These are phyloP conservation scores for Lampris incognitus DNA, from an alignment of 2,113 vertebrate species.

Conservation along the genomic window DNA sequence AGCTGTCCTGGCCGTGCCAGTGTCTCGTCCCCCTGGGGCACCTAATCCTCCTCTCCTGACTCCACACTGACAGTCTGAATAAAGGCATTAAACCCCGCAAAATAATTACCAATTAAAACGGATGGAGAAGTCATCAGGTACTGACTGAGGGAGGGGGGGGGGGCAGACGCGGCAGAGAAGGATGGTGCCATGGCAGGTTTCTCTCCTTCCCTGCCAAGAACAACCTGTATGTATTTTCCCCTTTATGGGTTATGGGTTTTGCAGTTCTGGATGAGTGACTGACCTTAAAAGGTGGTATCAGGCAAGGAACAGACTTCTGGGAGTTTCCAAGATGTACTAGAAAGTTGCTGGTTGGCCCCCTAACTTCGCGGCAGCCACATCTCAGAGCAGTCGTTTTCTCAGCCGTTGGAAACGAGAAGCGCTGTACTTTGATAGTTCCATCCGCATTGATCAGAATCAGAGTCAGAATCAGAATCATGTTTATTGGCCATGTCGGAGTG, in stretches of 20 bases:
- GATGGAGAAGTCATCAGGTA: conserved; percentile 84
- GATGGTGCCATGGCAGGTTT: conserved; percentile 67
- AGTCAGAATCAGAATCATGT: no score
- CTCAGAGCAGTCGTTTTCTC: conserved; percentile 60
- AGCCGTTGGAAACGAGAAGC: conserved; percentile 56
- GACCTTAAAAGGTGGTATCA: conserved; percentile 80
- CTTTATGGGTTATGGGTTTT: conserved; percentile 77
- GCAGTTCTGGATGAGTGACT: conserved; percentile 80
- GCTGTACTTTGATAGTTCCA: conserved; percentile 59
- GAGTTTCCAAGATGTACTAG: conserved; percentile 68
- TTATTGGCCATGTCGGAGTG: no score
- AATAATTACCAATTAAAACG: conserved; percentile 87
- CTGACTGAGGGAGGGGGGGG: conserved; percentile 64
- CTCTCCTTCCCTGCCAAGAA: conserved; percentile 75
- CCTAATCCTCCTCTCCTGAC: conserved; percentile 86
- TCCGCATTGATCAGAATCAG: conserved; percentile 25
- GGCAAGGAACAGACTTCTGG: conserved; percentile 75
- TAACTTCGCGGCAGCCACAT: conserved; percentile 62
- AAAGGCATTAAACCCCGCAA: conserved; percentile 85
- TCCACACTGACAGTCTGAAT: conserved; percentile 88
- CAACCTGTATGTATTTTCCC: conserved; percentile 78
- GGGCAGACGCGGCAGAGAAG: conserved; percentile 63
- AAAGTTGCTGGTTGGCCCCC: conserved; percentile 69
- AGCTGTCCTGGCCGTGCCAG: conserved; percentile 87
- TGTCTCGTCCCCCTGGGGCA: conserved; percentile 86